Evolutionary conservation across 1,140 invertebrate species (phyloP).

Genomic region (Pogonomyrmex barbatus): DNA sequence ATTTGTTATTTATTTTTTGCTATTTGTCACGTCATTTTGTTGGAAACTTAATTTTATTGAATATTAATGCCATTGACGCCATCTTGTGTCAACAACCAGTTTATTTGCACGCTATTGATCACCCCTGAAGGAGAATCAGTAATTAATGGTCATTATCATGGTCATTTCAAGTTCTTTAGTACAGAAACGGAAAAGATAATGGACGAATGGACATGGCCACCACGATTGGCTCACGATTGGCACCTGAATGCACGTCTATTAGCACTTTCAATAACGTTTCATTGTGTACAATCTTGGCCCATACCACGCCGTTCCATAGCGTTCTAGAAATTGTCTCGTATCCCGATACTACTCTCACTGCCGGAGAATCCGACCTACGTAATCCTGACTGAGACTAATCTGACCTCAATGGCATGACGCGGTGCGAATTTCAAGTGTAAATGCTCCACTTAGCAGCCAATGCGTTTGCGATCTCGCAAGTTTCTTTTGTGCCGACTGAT

Average conservation of each 20-base stretch:
- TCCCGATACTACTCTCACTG: conserved; percentile 71
- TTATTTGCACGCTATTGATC: conserved; percentile 22
- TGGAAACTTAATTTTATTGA: background rate
- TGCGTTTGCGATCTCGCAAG: background rate
- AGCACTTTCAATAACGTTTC: conserved; percentile 34
- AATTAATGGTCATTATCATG: conserved; percentile 3
- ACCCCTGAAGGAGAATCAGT: background rate
- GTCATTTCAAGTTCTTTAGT: background rate
- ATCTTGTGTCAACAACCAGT: conserved; percentile 21
- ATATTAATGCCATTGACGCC: conserved; percentile 3
- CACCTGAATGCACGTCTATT: conserved; percentile 33
- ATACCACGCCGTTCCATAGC: background rate
- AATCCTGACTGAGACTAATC: conserved; percentile 82
- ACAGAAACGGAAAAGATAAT: conserved; percentile 1
- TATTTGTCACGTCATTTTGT: background rate
- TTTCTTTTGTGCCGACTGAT: conserved; percentile 42
- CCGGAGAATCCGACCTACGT: conserved; percentile 60
- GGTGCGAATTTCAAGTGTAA: conserved; percentile 77
- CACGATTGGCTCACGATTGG: conserved; percentile 1
- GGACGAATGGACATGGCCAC: background rate
- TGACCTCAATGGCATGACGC: conserved; percentile 77
- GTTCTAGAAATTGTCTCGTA: conserved; percentile 72
- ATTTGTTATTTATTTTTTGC: conserved; percentile 5
- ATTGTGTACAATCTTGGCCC: conserved; percentile 53
- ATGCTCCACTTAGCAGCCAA: conserved; percentile 76